Evolutionary conservation across 2,113 vertebrate species (phyloP).

Genomic region (Scomber japonicus): DNA sequence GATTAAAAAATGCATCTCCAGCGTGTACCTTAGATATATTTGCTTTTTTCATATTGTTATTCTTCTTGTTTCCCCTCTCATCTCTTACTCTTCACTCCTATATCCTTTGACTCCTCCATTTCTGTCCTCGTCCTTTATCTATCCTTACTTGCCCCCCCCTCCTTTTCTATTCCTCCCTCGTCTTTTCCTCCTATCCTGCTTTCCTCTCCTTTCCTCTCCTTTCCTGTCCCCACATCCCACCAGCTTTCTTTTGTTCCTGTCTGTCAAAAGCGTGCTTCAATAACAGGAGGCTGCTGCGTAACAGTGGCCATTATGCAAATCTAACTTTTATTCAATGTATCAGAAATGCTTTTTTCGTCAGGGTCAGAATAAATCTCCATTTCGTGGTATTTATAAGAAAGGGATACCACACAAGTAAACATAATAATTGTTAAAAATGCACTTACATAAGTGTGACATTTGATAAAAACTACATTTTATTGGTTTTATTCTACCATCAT

Average conservation of each 20-base stretch:
- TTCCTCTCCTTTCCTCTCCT: not conserved
- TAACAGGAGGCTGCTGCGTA: slow-evolving; percentile 59
- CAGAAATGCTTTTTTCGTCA: slow-evolving; percentile 42
- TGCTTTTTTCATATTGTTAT: slow-evolving; percentile 28
- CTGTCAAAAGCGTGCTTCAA: slow-evolving; percentile 53
- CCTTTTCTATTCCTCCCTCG: not conserved
- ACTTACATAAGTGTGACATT: not conserved
- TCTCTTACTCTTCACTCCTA: not conserved
- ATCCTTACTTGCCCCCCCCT: not conserved
- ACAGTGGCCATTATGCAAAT: slow-evolving; percentile 65
- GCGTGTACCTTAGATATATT: slow-evolving; percentile 38
- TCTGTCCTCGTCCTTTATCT: slow-evolving; percentile 22
- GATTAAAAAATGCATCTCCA: slow-evolving; percentile 46
- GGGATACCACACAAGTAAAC: not conserved
- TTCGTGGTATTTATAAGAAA: slow-evolving; percentile 33
- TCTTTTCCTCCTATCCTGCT: no score
- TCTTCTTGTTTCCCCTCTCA: slow-evolving; percentile 5
- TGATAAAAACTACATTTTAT: slow-evolving; percentile 8
- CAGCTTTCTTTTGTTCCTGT: slow-evolving; percentile 41
- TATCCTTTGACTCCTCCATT: not conserved
- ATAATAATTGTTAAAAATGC: not conserved
- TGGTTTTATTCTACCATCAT: slow-evolving; percentile 5
- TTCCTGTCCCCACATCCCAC: slow-evolving; percentile 20
- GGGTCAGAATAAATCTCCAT: slow-evolving; percentile 54
- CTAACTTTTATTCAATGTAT: slow-evolving; percentile 57